phyloP scores from a whole-genome alignment of 2,888 invertebrate genomes.

The Lepidochrysops patricia region DNA sequence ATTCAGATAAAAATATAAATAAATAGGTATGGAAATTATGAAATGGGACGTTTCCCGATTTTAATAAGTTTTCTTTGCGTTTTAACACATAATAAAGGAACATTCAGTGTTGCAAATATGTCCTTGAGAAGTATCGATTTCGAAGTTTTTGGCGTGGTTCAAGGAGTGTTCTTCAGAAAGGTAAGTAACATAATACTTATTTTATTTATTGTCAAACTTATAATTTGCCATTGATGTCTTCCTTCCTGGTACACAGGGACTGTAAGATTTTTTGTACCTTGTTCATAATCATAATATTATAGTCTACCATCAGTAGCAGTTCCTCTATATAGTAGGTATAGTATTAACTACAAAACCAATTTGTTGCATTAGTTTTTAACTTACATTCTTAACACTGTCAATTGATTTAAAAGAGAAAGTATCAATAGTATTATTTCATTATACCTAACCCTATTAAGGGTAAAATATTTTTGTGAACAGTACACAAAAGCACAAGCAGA shows the following conservation, averaged over 20 bases:
- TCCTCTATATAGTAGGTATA: too few relatives aligned
- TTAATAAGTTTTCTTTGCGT: slow-evolving; percentile 1
- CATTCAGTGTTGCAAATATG: slow-evolving; percentile 32
- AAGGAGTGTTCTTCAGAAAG: slow-evolving; percentile 79
- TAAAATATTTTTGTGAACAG: slow-evolving; percentile 54
- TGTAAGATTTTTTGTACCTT: too few relatives aligned
- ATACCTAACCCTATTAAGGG: too few relatives aligned
- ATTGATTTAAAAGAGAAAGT: too few relatives aligned
- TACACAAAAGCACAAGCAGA: slow-evolving; percentile 78
- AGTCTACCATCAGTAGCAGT: too few relatives aligned
- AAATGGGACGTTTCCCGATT: neutral
- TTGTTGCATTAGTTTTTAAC: too few relatives aligned
- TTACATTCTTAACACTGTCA: too few relatives aligned
- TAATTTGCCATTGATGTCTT: too few relatives aligned
- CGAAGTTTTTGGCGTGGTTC: slow-evolving; percentile 76
- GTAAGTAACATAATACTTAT: slow-evolving; percentile 45
- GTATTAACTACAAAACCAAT: too few relatives aligned
- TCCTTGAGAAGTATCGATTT: slow-evolving; percentile 59
- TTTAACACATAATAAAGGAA: slow-evolving; percentile 14
- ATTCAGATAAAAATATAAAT: neutral
- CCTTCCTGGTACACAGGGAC: neutral
- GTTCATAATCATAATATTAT: too few relatives aligned
- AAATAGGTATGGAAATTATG: neutral
- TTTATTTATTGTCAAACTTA: neutral
- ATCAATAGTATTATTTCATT: too few relatives aligned